Evolutionary conservation across 2,797 vertebrate genomes (phyloP).

Genomic region (Setipinna tenuifilis): DNA sequence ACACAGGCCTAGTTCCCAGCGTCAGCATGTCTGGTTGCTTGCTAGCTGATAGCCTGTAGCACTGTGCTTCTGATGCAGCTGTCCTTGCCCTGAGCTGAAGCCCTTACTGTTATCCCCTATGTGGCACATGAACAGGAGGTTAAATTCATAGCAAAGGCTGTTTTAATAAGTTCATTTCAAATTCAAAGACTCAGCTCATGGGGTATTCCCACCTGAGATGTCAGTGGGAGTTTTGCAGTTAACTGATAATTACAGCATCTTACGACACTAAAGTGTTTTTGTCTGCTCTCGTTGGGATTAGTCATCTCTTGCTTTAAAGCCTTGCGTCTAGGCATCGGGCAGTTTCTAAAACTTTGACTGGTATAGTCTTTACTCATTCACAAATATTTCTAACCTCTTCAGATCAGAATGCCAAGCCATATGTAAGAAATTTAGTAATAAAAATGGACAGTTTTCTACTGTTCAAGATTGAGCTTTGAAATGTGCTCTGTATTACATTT

Average conservation of each 20-base stretch:
- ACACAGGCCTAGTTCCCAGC: neutral
- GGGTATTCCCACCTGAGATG: neutral
- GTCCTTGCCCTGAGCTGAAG: neutral
- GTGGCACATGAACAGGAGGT: neutral
- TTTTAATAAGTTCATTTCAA: neutral
- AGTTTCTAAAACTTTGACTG: neutral
- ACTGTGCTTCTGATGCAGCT: conserved; percentile 19
- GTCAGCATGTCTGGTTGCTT: neutral
- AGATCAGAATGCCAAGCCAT: conserved; percentile 71
- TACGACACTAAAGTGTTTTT: neutral
- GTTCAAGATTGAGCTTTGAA: conserved; percentile 31
- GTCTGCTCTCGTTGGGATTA: neutral
- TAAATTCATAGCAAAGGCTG: too few relatives aligned
- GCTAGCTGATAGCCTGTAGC: neutral
- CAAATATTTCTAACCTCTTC: conserved; percentile 6
- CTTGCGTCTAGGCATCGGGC: neutral
- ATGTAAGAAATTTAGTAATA: conserved; percentile 68
- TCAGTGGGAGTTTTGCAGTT: neutral
- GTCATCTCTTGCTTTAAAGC: neutral
- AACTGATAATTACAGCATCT: neutral
- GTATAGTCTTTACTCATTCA: neutral
- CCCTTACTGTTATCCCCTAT: neutral
- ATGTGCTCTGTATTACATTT: conserved; percentile 4
- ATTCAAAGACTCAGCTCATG: neutral
- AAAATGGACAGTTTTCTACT: conserved; percentile 69